A percentile compares a stretch with the other conserved stretches of the same genome.
phyloP scores from a whole-genome alignment of 37 sponge, comb jelly and placozoan genomes.

The Mnemiopsis leidyi region DNA sequence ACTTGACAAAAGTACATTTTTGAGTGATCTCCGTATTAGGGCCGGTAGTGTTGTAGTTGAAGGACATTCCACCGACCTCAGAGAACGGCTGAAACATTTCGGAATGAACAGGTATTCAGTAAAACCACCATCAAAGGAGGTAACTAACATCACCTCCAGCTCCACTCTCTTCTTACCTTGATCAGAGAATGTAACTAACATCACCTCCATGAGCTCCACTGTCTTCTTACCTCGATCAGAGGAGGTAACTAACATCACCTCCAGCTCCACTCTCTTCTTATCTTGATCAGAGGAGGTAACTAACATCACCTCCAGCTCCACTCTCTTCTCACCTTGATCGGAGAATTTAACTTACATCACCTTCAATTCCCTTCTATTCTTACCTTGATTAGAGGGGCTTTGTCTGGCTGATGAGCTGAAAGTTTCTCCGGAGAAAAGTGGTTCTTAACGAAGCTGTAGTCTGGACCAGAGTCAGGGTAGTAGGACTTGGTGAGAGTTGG shows the following conservation, averaged over 20 bases:
- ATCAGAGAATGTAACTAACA: too few species aligned
- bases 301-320: too few species aligned
- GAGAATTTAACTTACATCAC: too few species aligned
- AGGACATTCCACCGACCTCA: slow-evolving; percentile 28
- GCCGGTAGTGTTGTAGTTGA: neutral
- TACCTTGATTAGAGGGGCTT: neutral
- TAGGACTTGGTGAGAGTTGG: slow-evolving; percentile 16
- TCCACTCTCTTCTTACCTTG: too few species aligned
- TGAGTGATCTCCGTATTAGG: neutral
- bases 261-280: too few species aligned
- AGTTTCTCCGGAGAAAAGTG: slow-evolving; percentile 52
- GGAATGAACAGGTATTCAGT: neutral
- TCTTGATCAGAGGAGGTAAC: too few species aligned
- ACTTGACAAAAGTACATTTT: slow-evolving; percentile 18
- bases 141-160: too few species aligned
- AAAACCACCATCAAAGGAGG: neutral
- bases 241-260: too few species aligned
- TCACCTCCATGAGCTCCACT: too few species aligned
- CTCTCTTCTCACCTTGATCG: too few species aligned
- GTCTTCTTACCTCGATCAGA: too few species aligned
- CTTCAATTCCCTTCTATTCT: neutral
- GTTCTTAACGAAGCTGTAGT: slow-evolving; percentile 55
- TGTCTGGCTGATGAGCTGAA: neutral
- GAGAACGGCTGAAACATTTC: slow-evolving; percentile 14
- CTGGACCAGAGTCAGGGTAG: neutral